Evolutionary conservation across 2,797 vertebrate genomes (phyloP), one percentile per base, ranked within the genome.

Genomic region (Capromys pilorides): DNA sequence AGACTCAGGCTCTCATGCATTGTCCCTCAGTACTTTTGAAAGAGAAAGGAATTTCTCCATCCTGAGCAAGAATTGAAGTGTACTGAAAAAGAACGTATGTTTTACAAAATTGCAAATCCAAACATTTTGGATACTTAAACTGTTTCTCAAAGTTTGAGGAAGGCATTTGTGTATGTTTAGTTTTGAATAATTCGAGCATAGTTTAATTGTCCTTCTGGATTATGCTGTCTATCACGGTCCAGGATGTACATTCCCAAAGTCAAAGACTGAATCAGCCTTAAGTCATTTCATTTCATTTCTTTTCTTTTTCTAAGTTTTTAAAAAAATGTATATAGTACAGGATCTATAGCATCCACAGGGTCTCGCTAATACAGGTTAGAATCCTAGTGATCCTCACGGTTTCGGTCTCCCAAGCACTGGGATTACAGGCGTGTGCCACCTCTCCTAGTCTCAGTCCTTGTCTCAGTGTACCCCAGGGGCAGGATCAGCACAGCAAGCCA

Each of bases 201-300:
- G n/a, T 10, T 82, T 77, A 91, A 78, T 19, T 81, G 57, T 4
- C 26, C 86, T 88, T 73, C 24, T 78, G 41, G 22, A 84, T 66
- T 54, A 13, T n/a, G 51, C 59, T 36, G 31, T 59, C 49, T 26
- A 80, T 71, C 39, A 78, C 22, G 24, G 9, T 78, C 19, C 6
- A 86, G 61, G 84, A 83, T 31, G 45, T 16, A 86, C 19, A 39
- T 91, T 82, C 75, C 49, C 28, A 83, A 95, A 93, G 19, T 5
- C 22, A 83, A 73, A 90, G 6, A 87, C 77, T 86, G 64, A 69
- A 94, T 90, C 86, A 95, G 39, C 9, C 77, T 86, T 21, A n/a
- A 62, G 49, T 49, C 36, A 84, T 91, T 96, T 94, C 36, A 84
- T 91, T 96, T 94, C 10, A 24, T 81, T 91, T 36, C 66, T 90